These are phyloP conservation scores for Tipula vernalis DNA, from an alignment of 2,888 invertebrate species.

Conservation along the genomic window DNA sequence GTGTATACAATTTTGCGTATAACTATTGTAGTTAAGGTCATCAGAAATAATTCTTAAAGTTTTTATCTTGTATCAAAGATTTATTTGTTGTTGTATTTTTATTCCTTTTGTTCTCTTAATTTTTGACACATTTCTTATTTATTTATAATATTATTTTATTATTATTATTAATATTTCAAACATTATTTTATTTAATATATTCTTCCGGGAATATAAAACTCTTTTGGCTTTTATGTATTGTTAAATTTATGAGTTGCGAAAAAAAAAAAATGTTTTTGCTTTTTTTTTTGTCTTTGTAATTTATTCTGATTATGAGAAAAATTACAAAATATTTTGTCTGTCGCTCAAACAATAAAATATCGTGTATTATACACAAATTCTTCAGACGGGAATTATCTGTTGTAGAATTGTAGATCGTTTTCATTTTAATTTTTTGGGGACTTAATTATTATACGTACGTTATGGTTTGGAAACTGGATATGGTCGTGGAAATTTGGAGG, in stretches of 20 bases:
- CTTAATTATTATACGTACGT: neutral
- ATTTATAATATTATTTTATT: neutral
- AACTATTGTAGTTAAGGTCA: neutral
- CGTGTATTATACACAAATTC: neutral
- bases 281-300: neutral
- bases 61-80: neutral
- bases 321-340: neutral
- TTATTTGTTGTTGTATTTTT: neutral
- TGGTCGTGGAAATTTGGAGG: too few relatives aligned
- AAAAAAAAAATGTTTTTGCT: neutral
- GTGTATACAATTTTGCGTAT: neutral
- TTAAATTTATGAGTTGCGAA: neutral
- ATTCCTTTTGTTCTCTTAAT: neutral
- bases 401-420: neutral
- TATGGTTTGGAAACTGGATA: too few relatives aligned
- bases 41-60: neutral
- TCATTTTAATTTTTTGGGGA: too few relatives aligned
- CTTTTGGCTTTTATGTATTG: neutral
- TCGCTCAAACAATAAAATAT: neutral
- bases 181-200: neutral
- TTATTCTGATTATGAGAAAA: neutral
- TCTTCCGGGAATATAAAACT: conserved; percentile 4
- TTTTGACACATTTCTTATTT: neutral
- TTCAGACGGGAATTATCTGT: neutral
- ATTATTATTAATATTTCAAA: neutral